Conservation (phyloP, 1,140 invertebrate genomes). For the Orchestia grillus region DNA sequence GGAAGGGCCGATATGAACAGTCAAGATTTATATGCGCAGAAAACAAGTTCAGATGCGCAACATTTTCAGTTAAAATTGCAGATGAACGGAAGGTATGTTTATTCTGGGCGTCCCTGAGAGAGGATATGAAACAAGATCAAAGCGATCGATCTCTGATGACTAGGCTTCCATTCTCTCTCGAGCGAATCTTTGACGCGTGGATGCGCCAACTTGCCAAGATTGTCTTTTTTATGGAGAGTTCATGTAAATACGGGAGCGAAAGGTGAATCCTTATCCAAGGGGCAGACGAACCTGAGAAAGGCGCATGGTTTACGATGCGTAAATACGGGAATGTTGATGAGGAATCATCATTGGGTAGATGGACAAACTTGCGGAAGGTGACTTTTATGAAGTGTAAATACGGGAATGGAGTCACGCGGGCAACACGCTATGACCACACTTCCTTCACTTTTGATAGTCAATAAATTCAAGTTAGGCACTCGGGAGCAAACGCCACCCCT, state of each 20-base stretch:
- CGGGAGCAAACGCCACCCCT: conserved; percentile 14
- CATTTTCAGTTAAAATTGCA: neutral
- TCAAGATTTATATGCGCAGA: neutral
- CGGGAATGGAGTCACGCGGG: neutral
- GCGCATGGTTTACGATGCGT: neutral
- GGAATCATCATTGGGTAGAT: neutral
- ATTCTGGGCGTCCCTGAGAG: neutral
- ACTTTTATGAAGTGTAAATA: conserved; percentile 48
- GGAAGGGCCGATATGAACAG: neutral
- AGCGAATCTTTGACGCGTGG: neutral
- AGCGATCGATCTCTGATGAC: neutral
- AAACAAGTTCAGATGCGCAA: neutral
- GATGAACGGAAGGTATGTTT: neutral
- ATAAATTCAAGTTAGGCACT: conserved; percentile 46
- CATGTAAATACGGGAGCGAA: neutral
- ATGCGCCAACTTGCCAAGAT: neutral
- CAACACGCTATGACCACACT: neutral
- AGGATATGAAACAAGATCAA: neutral
- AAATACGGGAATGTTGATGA: conserved; percentile 8
- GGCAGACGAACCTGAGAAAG: neutral
- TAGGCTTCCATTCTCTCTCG: neutral
- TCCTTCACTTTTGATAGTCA: conserved; percentile 35
- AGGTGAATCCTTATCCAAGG: neutral
- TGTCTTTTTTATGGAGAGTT: neutral
- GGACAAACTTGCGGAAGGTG: neutral